Base-by-base conservation (phyloP, 1,140 invertebrate species). In the Cecropterus lyciades region DNA sequence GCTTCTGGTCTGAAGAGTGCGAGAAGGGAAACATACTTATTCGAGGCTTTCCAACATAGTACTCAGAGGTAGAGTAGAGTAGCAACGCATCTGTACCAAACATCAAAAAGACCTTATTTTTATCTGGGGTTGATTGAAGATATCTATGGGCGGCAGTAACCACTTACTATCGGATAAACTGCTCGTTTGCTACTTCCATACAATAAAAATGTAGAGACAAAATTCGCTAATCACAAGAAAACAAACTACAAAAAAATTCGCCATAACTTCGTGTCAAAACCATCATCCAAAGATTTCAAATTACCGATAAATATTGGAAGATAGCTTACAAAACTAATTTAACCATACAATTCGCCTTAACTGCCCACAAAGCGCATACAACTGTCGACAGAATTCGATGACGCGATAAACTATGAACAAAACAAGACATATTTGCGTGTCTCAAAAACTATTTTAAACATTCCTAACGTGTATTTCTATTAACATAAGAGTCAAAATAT, bases 261-360 rank as follows among this genome's bases (percentile, higher is more conserved):
- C 15, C 27, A 66, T 10, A 37, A 65, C 42, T 57, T 37, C 56
- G 56, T 60, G 56, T 60, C 43, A 27, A 27, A 48, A 11, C 20
- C 43, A 20, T 60, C 56, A 60, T 37, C 24, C 27, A n/a, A 40
- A 63, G 73, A 78, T 75, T 70, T 64, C n/a, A 66, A 72, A 71
- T 67, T 53, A 67, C 46, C 62, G 71, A 82, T 79, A 77, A 79
- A 72, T 70, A 69, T 62, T 67, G 68, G 67, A 40, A 73, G 77
- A 73, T 77, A 77, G 69, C 62, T 46, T 49, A 71, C 51, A 75
- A 77, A 85, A 82, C 79, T 80, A 80, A 85, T 85, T 78, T 85
- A 79, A 73, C 56, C 68, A 68, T 65, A 77, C 75, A 75, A 76
- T 77, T 79, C 74, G 55, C 69, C 71, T 72, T 79, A 79, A 82